These are phyloP conservation scores for Salmo trutta DNA, from an alignment of 2,797 vertebrate species.

Conservation along the genomic window DNA sequence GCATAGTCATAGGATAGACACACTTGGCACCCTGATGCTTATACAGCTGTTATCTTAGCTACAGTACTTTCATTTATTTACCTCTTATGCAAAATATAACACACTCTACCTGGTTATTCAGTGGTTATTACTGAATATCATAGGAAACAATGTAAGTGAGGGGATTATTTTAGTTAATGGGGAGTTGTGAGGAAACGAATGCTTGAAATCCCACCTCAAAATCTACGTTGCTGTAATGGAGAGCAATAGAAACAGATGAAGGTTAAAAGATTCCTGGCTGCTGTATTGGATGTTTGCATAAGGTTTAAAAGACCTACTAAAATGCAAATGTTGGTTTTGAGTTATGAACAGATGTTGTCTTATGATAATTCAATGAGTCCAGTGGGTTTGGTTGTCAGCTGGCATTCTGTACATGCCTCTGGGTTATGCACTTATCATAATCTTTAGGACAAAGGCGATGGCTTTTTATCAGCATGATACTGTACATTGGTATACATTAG, in stretches of 20 bases:
- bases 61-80: neutral
- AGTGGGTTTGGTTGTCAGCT: too few species aligned
- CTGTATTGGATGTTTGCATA: neutral
- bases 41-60: neutral
- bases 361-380: too few species aligned
- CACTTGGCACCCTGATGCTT: neutral
- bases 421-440: neutral
- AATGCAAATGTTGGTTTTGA: neutral
- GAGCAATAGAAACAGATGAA: neutral
- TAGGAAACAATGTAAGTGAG: neutral
- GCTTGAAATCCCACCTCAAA: neutral
- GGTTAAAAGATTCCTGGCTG: neutral
- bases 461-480: neutral
- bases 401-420: too few species aligned
- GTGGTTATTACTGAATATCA: neutral
- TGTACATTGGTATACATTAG: neutral
- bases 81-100: neutral
- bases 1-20: constrained; percentile 10
- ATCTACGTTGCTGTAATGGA: constrained; percentile 17
- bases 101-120: neutral
- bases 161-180: neutral
- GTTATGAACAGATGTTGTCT: neutral
- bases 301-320: neutral
- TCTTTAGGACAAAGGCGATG: neutral
- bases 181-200: neutral